phyloP scores from a whole-genome alignment of 2,113 vertebrate species.

The Hyla sarda region DNA sequence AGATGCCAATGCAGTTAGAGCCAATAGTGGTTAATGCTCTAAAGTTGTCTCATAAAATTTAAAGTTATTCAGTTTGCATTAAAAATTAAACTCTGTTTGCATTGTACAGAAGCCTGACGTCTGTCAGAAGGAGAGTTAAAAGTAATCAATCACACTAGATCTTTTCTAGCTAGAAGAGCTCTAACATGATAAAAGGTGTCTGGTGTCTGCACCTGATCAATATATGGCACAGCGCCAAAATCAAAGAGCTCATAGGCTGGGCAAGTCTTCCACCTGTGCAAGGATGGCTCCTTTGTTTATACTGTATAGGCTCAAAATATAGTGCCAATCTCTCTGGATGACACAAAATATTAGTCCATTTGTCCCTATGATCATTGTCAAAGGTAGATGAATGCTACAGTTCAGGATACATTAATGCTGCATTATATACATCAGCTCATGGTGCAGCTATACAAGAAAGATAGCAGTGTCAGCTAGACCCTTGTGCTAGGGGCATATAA shows the following conservation, averaged over 20 bases:
- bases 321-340: not conserved
- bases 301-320: not conserved
- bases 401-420: not conserved
- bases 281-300: not conserved
- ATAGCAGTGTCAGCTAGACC: too few species aligned
- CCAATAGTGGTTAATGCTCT: not conserved
- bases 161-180: conserved; percentile 2
- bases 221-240: not conserved
- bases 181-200: conserved; percentile 5
- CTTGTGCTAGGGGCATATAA: too few species aligned
- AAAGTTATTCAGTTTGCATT: not conserved
- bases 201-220: not conserved
- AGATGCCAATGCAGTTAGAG: not conserved
- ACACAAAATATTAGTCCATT: not conserved
- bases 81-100: not conserved
- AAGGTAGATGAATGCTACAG: not conserved
- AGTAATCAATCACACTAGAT: not conserved
- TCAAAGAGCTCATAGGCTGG: not conserved
- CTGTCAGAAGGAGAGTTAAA: not conserved
- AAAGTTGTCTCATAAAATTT: not conserved
- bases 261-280: not conserved
- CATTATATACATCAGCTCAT: not conserved
- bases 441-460: not conserved
- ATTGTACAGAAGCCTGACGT: not conserved
- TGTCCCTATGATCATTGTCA: not conserved